Conservation (phyloP, 2,888 invertebrate species). For the Formica aserva region DNA sequence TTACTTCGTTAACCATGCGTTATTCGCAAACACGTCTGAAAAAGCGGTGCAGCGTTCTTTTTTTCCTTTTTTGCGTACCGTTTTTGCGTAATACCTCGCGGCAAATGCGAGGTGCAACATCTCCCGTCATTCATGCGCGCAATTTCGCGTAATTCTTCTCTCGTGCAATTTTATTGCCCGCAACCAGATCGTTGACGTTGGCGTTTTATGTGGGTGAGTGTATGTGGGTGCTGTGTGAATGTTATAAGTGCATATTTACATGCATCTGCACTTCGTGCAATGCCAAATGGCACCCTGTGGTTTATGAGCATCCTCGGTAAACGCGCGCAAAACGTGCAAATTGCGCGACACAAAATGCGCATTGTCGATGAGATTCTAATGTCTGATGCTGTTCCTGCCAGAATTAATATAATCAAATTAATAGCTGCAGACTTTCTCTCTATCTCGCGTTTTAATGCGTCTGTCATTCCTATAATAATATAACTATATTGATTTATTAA, state of each 20-base stretch:
- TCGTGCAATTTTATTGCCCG: slow-evolving; percentile 15
- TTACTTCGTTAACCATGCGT: neutral
- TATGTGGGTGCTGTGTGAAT: neutral
- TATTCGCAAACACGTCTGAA: neutral
- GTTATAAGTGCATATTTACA: slow-evolving; percentile 46
- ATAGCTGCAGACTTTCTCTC: neutral
- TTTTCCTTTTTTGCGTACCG: neutral
- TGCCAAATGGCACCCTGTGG: slow-evolving; percentile 52
- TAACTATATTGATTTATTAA: neutral
- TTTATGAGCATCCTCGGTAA: slow-evolving; percentile 48
- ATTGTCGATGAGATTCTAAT: slow-evolving; percentile 17
- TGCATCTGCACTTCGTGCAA: slow-evolving; percentile 17
- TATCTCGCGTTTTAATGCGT: neutral
- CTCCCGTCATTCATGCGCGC: slow-evolving; percentile 14
- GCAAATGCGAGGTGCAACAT: slow-evolving; percentile 41
- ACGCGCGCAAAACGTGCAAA: slow-evolving; percentile 43
- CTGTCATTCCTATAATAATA: neutral
- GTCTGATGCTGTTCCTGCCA: neutral
- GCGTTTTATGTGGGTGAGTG: neutral
- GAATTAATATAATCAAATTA: slow-evolving; percentile 39
- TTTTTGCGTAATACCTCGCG: slow-evolving; percentile 51
- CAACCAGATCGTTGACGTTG: neutral
- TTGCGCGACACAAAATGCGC: slow-evolving; percentile 4
- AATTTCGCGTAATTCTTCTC: slow-evolving; percentile 3
- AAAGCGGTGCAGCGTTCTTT: neutral